Evolutionary conservation across 1,140 invertebrate species (phyloP), one percentile per base, ranked within the genome.

Genomic region (Drosophila navojoa): DNA sequence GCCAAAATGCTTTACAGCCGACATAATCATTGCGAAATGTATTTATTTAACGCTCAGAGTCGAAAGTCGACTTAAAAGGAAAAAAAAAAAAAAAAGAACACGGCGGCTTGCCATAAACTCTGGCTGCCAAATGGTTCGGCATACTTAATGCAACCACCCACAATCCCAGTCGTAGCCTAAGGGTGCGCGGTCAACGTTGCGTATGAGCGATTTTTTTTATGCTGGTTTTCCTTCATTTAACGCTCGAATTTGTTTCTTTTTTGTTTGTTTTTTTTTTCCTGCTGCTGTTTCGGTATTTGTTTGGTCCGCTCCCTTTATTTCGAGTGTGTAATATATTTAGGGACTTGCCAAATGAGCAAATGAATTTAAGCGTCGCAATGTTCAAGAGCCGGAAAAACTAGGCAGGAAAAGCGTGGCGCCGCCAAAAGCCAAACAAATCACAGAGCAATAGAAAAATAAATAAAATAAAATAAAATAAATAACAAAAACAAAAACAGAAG

Each of bases 1-100:
- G 67, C 32, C 57, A 15, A 53, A 53, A 45, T 49, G 68, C 64
- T 68, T 68, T 71, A 61, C 49, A 69, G 27, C 44, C 40, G 50
- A 76, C 87, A 87, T 82, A 87, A 86, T 87, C 76, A 76, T 75
- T 71, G 66, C 52, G 61, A 75, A 78, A 75, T 71, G 59, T 70
- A 74, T 77, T 77, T 69, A 73, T 63, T 77, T 77, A 68, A 29
- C 49, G 58, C 22, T 71, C 25, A 35, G 19, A 22, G 13, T 38
- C 7, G 16, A 29, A 32, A 42, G 25, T 13, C 27, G 52, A 29
- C 52, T 15, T 54, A 16, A 32, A 29, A 49, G 4, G 45, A 27
- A 45, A 29, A 44, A 40, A n/a, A 47, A 42, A 27, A 45, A 45
- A 44, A 40, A 9, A 47, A 42, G 13, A 10, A 1, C 38, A 32